These are phyloP conservation scores for Thecophora atra DNA, from an alignment of 2,888 invertebrate genomes.

Conservation along the genomic window DNA sequence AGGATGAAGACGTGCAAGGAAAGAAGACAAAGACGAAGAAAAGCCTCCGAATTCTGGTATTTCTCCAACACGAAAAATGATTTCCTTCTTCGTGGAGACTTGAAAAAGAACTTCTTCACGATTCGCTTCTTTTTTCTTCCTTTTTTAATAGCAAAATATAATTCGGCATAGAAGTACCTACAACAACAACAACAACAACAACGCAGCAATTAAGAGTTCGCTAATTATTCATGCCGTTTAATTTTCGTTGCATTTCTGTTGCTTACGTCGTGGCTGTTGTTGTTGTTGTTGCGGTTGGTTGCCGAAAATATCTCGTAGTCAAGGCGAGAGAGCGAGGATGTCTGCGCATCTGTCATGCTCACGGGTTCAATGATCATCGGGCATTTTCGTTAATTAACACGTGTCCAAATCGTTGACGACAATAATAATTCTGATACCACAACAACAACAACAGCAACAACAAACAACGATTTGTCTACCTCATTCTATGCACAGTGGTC, in stretches of 20 bases:
- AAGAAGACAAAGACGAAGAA: too few species aligned
- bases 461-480: slow-evolving; percentile 1
- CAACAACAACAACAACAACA: slow-evolving; percentile 15
- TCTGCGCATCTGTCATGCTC: slow-evolving; percentile 27
- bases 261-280: neutral
- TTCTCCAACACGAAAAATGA: too few species aligned
- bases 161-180: neutral
- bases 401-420: slow-evolving; percentile 44
- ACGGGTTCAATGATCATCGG: slow-evolving; percentile 45
- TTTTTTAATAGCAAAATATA: neutral
- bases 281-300: neutral
- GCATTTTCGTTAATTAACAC: slow-evolving; percentile 49
- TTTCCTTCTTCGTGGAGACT: too few species aligned
- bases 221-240: slow-evolving; percentile 31
- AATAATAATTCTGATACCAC: slow-evolving; percentile 36
- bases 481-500: too few species aligned
- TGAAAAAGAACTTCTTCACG: too few species aligned
- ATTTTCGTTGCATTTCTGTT: slow-evolving; percentile 11
- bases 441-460: slow-evolving; percentile 38
- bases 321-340: neutral
- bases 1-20: too few species aligned
- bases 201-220: slow-evolving; percentile 20
- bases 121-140: too few species aligned
- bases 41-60: too few species aligned
- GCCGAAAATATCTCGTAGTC: neutral